Evolutionary conservation across 1,140 invertebrate species (phyloP).

Genomic region (Aphis craccivora): DNA sequence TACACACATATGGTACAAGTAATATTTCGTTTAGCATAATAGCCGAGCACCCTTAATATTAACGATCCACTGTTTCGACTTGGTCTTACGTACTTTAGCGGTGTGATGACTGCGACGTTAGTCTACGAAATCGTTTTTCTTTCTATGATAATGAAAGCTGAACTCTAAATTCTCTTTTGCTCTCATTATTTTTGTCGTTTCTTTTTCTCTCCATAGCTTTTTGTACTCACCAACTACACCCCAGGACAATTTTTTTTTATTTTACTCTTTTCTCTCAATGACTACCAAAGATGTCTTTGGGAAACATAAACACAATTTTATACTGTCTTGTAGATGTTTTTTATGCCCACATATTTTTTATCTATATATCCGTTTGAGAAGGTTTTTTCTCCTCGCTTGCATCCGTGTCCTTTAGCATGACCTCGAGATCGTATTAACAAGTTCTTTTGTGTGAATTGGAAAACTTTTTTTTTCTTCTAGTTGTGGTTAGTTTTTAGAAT

Average conservation of each 20-base stretch:
- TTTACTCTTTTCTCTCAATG: neutral
- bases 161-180: conserved; percentile 12
- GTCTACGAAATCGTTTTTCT: neutral
- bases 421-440: conserved; percentile 49
- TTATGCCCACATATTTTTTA: neutral
- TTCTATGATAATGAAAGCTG: neutral
- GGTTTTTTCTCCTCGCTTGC: neutral
- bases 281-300: neutral
- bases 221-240: conserved; percentile 1
- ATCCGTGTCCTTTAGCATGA: neutral
- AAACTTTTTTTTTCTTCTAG: conserved; percentile 46
- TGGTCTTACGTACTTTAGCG: neutral
- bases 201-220: neutral
- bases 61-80: neutral
- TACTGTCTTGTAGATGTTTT: neutral
- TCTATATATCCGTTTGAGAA: conserved; percentile 27
- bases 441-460: conserved; percentile 55
- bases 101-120: neutral
- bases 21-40: neutral
- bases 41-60: neutral
- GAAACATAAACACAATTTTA: conserved; percentile 41
- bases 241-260: neutral
- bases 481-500: conserved; percentile 51
- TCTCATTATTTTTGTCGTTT: neutral
- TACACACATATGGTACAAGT: neutral